A percentile compares a stretch with the other conserved stretches of the same genome.
These are phyloP conservation scores for Globodera rostochiensis DNA, from an alignment of 1,140 invertebrate genomes.

Conservation along the genomic window DNA sequence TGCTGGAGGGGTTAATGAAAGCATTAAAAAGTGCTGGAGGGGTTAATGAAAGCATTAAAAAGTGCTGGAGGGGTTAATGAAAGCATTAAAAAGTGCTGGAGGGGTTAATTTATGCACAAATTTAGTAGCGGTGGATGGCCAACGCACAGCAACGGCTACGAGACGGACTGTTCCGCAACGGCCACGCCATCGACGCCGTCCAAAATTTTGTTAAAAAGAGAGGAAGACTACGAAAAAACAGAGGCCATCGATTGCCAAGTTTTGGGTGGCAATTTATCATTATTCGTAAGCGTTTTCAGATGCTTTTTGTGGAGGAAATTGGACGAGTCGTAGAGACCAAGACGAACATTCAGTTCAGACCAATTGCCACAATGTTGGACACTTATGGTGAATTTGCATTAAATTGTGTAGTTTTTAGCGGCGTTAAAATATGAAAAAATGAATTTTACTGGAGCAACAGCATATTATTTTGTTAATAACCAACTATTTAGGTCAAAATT, in stretches of 20 bases:
- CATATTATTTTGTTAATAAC: not conserved
- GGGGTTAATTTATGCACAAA: not conserved
- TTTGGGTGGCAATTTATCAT: not conserved
- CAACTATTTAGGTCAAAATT: not conserved
- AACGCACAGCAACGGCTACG: slow-evolving; percentile 2
- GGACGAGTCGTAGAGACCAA: not conserved
- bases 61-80: no score
- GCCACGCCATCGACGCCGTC: not conserved
- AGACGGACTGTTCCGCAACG: slow-evolving; percentile 14
- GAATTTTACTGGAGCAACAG: not conserved
- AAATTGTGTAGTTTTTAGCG: no score
- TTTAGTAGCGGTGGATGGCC: not conserved
- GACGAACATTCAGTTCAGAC: slow-evolving; percentile 8
- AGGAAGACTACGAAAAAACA: not conserved
- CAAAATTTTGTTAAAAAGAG: not conserved
- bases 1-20: no score
- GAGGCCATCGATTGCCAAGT: slow-evolving; percentile 19
- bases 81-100: no score
- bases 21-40: no score
- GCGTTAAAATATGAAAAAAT: not conserved
- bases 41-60: no score
- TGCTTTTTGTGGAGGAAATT: not conserved
- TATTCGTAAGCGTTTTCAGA: not conserved
- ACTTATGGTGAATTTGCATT: not conserved
- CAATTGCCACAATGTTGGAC: not conserved